Percentiles rank a stretch among this genome's conserved stretches.
Conservation (phyloP, 30 jellyfish, hydroid and myxozoan genomes). For the Morbakka virulenta region DNA sequence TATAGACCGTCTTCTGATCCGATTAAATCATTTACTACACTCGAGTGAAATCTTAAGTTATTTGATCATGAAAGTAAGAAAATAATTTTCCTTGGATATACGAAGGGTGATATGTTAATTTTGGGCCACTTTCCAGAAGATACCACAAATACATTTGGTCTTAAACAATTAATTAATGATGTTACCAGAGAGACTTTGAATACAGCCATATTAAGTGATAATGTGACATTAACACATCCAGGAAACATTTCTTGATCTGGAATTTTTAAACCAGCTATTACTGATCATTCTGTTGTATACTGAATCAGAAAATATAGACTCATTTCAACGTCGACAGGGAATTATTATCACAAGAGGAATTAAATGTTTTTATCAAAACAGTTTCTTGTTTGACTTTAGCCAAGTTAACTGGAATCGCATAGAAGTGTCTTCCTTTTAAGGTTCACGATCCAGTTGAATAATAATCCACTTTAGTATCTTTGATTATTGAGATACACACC, state of each 20-base stretch:
- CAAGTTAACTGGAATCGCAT: slow-evolving; percentile 2
- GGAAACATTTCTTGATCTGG: slow-evolving; percentile 35
- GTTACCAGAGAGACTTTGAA: slow-evolving; percentile 32
- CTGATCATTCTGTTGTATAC: slow-evolving; percentile 32
- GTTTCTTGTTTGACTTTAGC: no score
- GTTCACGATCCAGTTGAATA: slow-evolving; percentile 17
- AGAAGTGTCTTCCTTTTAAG: slow-evolving; percentile 2
- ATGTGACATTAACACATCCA: slow-evolving; percentile 3
- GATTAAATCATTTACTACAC: no score
- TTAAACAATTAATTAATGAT: slow-evolving; percentile 25
- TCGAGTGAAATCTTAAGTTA: slow-evolving; percentile 10
- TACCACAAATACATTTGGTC: slow-evolving; percentile 27
- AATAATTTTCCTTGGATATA: slow-evolving; percentile 15
- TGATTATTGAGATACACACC: slow-evolving; percentile 18
- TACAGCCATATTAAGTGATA: slow-evolving; percentile 19
- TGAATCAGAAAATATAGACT: slow-evolving; percentile 33
- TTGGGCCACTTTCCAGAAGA: slow-evolving; percentile 32
- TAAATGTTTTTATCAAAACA: neutral
- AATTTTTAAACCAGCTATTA: slow-evolving; percentile 10
- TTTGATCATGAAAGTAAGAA: slow-evolving; percentile 27
- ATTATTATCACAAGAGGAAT: slow-evolving; percentile 17
- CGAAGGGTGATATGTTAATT: slow-evolving; percentile 7
- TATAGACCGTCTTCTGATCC: no score
- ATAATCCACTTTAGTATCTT: neutral
- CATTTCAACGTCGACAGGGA: slow-evolving; percentile 28